phyloP scores from a whole-genome alignment of 2,797 vertebrate genomes.

The Eupleurogrammus muticus region DNA sequence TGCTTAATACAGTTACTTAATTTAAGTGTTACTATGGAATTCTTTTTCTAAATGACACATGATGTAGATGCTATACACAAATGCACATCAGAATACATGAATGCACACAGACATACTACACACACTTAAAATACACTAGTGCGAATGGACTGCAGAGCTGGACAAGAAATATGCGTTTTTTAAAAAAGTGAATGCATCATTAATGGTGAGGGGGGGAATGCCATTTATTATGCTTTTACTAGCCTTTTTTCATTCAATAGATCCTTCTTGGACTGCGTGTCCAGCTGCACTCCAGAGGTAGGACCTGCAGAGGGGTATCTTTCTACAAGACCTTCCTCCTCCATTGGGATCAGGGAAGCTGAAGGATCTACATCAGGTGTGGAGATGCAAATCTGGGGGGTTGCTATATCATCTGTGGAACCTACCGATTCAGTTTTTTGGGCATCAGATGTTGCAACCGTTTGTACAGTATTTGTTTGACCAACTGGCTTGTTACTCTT shows the following conservation, averaged over 20 bases:
- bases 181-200: slow-evolving; percentile 84
- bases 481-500: slow-evolving; percentile 67
- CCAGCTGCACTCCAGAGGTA: slow-evolving; percentile 80
- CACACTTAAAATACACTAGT: slow-evolving; percentile 25
- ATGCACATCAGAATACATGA: slow-evolving; percentile 3
- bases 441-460: slow-evolving; percentile 56
- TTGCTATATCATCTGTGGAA: slow-evolving; percentile 65
- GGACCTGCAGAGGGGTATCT: slow-evolving; percentile 74
- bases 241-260: slow-evolving; percentile 92
- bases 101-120: slow-evolving; percentile 10
- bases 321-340: slow-evolving; percentile 79
- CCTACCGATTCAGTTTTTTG: slow-evolving; percentile 73
- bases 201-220: slow-evolving; percentile 83
- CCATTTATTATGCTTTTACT: slow-evolving; percentile 96
- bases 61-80: slow-evolving; percentile 14
- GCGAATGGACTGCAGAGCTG: slow-evolving; percentile 70
- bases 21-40: slow-evolving; percentile 40
- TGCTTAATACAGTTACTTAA: not conserved
- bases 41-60: slow-evolving; percentile 43
- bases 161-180: slow-evolving; percentile 62
- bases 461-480: slow-evolving; percentile 61
- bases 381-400: slow-evolving; percentile 75
- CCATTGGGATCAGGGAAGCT: slow-evolving; percentile 76
- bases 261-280: slow-evolving; percentile 82
- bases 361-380: slow-evolving; percentile 81